Evolutionary conservation across 2,797 vertebrate genomes (phyloP).

Genomic region (Acipenser oxyrinchus): DNA sequence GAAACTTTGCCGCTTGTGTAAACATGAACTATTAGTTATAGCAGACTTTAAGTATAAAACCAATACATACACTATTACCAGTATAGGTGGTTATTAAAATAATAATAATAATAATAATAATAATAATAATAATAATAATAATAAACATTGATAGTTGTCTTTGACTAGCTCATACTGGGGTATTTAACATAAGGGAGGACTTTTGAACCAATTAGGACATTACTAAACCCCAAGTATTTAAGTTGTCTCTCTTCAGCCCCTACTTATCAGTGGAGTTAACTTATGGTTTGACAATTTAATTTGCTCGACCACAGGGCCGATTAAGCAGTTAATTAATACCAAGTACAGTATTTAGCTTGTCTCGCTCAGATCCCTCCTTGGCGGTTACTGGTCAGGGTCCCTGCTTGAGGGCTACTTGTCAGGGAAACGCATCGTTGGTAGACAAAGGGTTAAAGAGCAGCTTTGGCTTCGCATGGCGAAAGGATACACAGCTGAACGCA

Average conservation of each 20-base stretch:
- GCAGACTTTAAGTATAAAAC: no score
- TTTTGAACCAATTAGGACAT: no score
- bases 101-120: no score
- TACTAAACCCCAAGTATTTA: background rate
- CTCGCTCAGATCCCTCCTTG: slow-evolving; percentile 16
- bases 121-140: no score
- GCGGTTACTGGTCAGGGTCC: slow-evolving; percentile 17
- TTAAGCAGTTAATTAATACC: background rate
- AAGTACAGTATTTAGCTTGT: background rate
- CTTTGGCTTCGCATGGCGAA: slow-evolving; percentile 69
- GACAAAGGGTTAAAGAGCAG: slow-evolving; percentile 35
- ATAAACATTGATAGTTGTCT: no score
- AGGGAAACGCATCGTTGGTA: slow-evolving; percentile 14
- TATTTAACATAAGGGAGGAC: no score
- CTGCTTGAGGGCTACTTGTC: slow-evolving; percentile 24
- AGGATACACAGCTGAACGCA: slow-evolving; percentile 71
- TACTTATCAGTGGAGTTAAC: no score
- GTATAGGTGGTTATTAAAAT: no score
- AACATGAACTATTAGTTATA: no score
- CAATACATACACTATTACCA: no score
- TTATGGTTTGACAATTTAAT: background rate
- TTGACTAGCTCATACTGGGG: no score
- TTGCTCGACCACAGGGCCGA: background rate
- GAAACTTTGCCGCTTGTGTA: no score
- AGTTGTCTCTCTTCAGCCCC: background rate